Base-by-base conservation (phyloP, 1,140 invertebrate genomes). In the Zaprionus lachaisei region DNA sequence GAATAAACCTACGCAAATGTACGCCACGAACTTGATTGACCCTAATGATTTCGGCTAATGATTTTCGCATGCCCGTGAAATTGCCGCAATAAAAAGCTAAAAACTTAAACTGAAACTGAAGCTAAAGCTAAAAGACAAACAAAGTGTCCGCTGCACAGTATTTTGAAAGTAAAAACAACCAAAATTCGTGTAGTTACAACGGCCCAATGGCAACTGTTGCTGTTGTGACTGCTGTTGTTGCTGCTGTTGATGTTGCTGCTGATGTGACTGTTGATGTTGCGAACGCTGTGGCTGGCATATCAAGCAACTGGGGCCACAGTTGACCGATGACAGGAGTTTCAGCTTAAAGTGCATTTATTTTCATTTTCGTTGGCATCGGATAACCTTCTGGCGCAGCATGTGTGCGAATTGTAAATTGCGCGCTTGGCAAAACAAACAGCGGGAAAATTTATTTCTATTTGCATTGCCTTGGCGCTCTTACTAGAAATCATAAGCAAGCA, bases 341-440 rank as follows among this genome's bases (percentile, higher is more conserved):
- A 75, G 63, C 75, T 83, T 83, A 76, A 75, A 79, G 81, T 90
- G 81, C 84, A 89, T 89, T 89, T 90, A 81, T 89, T 89, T 89
- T 89, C 85, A 79, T 71, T 89, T 89, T 89, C 85, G 75, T 90
- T 89, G 67, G 67, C 81, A 79, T 71, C 63, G 51, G 51, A 67
- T 74, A 68, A 78, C 74, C 64, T 74, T 71, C 69, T 61, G 68
- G 79, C 85, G 69, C 85, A 89, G 85, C 85, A 89, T 89, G 85
- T 89, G 85, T 85, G 81, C 85, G 85, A 81, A 84, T 89, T 90
- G 79, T 81, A 90, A 89, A 85, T 90, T 90, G 82, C 77, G 81
- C 58, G 60, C 67, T 77, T 84, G 82, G 72, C 81, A 90, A 79
- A 90, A 81, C 76, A 90, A 84, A 90, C 85, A 81, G 82, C 85